Evolutionary conservation across 2,797 vertebrate genomes (phyloP).

Genomic region (Argya squamiceps): DNA sequence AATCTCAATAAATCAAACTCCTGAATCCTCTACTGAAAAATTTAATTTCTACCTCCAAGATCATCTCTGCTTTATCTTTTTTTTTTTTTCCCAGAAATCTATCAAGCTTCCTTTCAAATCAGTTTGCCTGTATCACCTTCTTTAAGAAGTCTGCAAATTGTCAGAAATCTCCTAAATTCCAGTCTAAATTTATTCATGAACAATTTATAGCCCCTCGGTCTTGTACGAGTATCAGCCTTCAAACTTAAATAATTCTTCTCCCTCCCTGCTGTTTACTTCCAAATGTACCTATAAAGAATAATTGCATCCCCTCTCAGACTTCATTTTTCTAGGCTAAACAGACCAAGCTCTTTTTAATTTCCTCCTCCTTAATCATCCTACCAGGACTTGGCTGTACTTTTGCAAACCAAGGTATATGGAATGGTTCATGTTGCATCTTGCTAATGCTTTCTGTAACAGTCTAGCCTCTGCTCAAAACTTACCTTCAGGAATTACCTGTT

Average conservation of each 20-base stretch:
- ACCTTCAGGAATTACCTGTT: neutral
- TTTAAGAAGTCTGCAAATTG: neutral
- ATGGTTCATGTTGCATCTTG: neutral
- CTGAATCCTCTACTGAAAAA: neutral
- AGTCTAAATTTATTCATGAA: slow-evolving; percentile 63
- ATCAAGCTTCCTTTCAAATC: slow-evolving; percentile 11
- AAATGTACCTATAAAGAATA: slow-evolving; percentile 42
- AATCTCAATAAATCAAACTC: neutral
- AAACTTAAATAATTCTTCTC: slow-evolving; percentile 52
- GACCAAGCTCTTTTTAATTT: slow-evolving; percentile 45
- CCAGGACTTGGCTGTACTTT: neutral
- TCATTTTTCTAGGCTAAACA: slow-evolving; percentile 36
- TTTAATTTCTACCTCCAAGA: slow-evolving; percentile 2
- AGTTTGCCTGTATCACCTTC: neutral
- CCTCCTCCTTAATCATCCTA: slow-evolving; percentile 9
- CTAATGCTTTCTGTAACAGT: neutral
- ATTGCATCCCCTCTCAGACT: slow-evolving; percentile 12
- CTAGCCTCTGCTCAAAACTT: neutral
- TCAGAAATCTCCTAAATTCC: slow-evolving; percentile 39
- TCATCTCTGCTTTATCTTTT: neutral
- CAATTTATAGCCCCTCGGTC: neutral
- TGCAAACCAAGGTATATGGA: neutral
- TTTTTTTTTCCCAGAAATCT: neutral
- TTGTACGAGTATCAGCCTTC: neutral
- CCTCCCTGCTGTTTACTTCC: slow-evolving; percentile 44